Evolutionary conservation across 2,888 invertebrate species (phyloP).

Genomic region (Diaphora mendica): DNA sequence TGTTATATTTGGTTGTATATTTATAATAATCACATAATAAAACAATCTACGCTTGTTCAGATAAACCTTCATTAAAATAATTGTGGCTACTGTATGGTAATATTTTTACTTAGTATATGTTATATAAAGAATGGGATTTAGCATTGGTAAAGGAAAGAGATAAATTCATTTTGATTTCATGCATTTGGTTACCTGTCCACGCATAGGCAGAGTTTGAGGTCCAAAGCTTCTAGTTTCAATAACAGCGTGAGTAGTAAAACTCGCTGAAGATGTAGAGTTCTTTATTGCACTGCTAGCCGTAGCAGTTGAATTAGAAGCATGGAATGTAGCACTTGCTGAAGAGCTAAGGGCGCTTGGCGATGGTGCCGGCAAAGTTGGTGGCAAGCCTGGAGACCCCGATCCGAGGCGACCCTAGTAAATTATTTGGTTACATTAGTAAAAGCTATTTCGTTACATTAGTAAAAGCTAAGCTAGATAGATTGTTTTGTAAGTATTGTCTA

Average conservation of each 20-base stretch:
- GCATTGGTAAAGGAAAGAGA: neutral
- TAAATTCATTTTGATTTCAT: neutral
- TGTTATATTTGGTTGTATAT: no score
- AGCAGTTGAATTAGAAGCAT: conserved; percentile 74
- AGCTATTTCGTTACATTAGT: conserved; percentile 24
- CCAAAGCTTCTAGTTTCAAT: conserved; percentile 82
- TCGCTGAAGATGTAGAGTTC: conserved; percentile 87
- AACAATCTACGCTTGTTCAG: neutral
- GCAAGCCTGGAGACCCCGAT: conserved; percentile 88
- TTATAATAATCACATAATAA: no score
- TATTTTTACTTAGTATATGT: neutral
- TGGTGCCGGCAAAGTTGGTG: conserved; percentile 90
- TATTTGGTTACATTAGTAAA: conserved; percentile 25
- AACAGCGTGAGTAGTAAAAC: conserved; percentile 84
- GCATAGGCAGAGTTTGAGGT: conserved; percentile 82
- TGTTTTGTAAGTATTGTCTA: neutral
- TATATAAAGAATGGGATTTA: neutral
- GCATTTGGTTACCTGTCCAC: conserved; percentile 73
- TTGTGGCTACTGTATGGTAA: neutral
- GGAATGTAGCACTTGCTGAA: conserved; percentile 88
- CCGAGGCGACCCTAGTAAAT: conserved; percentile 75
- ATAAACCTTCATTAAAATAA: neutral
- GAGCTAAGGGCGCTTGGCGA: conserved; percentile 88
- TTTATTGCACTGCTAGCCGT: conserved; percentile 77
- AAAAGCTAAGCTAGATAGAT: conserved; percentile 11